Base-by-base conservation (phyloP, 2,113 vertebrate species). In the Zapus hudsonius region DNA sequence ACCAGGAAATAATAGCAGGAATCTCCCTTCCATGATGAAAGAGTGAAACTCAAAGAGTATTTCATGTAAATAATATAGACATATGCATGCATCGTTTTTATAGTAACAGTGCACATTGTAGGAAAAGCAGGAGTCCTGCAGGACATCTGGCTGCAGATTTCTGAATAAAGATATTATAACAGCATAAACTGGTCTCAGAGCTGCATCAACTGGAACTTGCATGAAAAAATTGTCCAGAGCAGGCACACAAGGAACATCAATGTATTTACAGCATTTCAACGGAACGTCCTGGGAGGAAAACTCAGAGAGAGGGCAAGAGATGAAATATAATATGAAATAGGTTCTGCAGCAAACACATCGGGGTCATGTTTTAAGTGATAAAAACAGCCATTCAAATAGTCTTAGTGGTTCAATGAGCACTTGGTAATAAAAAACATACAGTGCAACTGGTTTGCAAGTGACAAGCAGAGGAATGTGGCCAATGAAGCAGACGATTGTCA, bases 201-300 rank as follows among this genome's bases (percentile, higher is more conserved):
- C 78, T 94, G 94, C 96, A 93, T 73, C 95, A 98, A 92, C 55
- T 87, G 79, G 61, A 94, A 95, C 95, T 97, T 95, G 95, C 82
- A 96, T 97, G 96, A 97, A 92, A 91, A 93, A 97, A n/a, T 42
- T 67, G 52, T 81, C 95, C 96, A 95, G 89, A 95, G 95, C 93
- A 97, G 94, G 31, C 52, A 23, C 47, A 89, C 94, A 96, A 69
- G 91, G 92, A 92, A 97, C 85, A 97, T 5, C 3, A 96, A 97
- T n/a, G 95, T 67, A 93, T 97, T 94, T 98, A 97, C 96, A 96
- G 76, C 73, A 96, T 94, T 96, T 97, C 89, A 95, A 91, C 85
- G 90, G 90, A 95, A 86, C 27, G 57, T 96, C 95, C 84, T 95
- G 80, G 85, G 83, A 95, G 90, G 84, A 89, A 66, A 88, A 95